These are phyloP conservation scores for Macrosoma leucophasiata DNA, from an alignment of 2,888 invertebrate genomes.

Conservation along the genomic window DNA sequence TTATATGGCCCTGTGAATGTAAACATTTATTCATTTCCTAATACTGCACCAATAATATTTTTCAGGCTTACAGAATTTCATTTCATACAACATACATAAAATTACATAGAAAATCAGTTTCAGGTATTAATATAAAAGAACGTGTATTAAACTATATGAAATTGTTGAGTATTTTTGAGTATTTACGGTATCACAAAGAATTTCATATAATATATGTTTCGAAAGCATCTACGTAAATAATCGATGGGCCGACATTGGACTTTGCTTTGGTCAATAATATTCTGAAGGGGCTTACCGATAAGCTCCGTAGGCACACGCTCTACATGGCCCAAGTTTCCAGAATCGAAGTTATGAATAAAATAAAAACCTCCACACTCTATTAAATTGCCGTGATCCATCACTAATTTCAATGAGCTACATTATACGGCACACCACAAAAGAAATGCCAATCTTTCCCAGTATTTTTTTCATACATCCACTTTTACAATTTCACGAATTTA, in stretches of 20 bases:
- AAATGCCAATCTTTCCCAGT: constrained; percentile 44
- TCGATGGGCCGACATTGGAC: constrained; percentile 38
- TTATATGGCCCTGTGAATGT: no score
- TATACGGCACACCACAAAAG: constrained; percentile 48
- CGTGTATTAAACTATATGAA: no score
- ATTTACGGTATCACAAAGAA: no score
- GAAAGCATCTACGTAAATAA: no score
- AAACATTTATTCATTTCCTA: no score
- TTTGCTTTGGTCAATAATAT: constrained; percentile 25
- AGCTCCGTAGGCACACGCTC: constrained; percentile 80
- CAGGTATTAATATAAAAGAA: no score
- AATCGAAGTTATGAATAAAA: constrained; percentile 93
- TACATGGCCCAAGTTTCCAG: constrained; percentile 90
- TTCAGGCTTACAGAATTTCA: no score
- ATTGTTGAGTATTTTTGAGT: no score
- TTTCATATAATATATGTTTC: no score
- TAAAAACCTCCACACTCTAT: constrained; percentile 83
- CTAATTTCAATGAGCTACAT: constrained; percentile 60
- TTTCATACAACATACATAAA: no score
- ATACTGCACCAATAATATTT: no score
- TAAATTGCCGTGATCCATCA: constrained; percentile 66
- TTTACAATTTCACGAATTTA: constrained; percentile 54
- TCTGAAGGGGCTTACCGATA: constrained; percentile 58
- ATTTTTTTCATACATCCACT: constrained; percentile 46
- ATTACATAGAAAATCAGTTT: no score